These are phyloP conservation scores for Hoplostethus mediterraneus DNA, from an alignment of 2,797 vertebrate species.

Conservation along the genomic window DNA sequence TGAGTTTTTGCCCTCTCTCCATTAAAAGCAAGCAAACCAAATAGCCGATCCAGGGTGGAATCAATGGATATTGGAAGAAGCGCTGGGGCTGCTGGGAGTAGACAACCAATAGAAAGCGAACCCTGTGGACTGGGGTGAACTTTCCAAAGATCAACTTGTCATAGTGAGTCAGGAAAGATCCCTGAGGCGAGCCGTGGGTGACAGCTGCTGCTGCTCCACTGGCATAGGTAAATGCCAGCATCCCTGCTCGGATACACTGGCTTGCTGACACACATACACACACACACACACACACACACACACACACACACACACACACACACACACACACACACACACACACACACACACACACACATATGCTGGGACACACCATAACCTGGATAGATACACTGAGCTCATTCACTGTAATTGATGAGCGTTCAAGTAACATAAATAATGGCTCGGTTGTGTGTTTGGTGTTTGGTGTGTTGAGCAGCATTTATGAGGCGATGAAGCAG, in stretches of 20 bases:
- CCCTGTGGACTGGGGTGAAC: constrained; percentile 73
- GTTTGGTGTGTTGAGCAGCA: neutral
- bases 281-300: neutral
- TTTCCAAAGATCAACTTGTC: constrained; percentile 85
- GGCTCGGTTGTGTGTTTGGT: neutral
- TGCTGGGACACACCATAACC: neutral
- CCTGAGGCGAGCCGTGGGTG: constrained; percentile 79
- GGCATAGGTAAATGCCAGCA: constrained; percentile 83
- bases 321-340: constrained; percentile 4
- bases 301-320: constrained; percentile 1
- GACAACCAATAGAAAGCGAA: constrained; percentile 41
- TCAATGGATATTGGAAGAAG: constrained; percentile 22
- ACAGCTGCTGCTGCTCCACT: constrained; percentile 76
- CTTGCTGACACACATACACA: constrained; percentile 27
- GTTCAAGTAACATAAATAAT: neutral
- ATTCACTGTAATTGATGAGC: neutral
- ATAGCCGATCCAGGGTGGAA: constrained; percentile 3
- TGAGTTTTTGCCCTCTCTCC: neutral
- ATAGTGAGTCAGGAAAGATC: constrained; percentile 82
- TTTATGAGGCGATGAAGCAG: neutral
- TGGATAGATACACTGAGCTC: neutral
- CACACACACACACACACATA: neutral
- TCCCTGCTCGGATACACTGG: constrained; percentile 61
- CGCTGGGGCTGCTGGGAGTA: constrained; percentile 22
- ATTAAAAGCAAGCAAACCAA: constrained; percentile 17